These are phyloP conservation scores for Leucopsar rothschildi DNA, from an alignment of 2,113 vertebrate species.

Conservation along the genomic window DNA sequence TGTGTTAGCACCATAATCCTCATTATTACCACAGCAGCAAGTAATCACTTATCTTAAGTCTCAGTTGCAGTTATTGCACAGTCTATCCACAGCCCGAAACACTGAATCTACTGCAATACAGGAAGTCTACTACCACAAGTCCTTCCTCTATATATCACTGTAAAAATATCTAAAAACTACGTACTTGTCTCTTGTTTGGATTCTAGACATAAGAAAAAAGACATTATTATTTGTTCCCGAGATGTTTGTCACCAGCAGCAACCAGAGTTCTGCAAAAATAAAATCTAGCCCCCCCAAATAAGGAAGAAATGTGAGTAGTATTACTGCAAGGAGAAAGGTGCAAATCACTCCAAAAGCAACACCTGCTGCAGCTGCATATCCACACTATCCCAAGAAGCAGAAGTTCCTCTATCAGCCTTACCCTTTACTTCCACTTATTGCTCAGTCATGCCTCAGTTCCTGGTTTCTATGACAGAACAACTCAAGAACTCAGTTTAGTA, in stretches of 20 bases:
- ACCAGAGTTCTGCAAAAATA: neutral
- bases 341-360: neutral
- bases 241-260: neutral
- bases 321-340: neutral
- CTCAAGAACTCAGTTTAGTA: neutral
- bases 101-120: neutral
- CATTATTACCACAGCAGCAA: neutral
- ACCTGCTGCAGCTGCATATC: neutral
- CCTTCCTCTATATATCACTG: neutral
- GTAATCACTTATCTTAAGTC: neutral
- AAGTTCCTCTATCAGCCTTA: neutral
- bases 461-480: neutral
- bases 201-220: neutral
- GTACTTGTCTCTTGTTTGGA: neutral
- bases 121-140: constrained; percentile 10
- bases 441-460: neutral
- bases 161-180: neutral
- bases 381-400: neutral
- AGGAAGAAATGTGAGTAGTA: neutral
- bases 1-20: neutral
- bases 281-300: neutral
- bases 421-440: neutral
- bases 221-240: neutral
- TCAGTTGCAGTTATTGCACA: neutral
- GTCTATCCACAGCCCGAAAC: neutral